Base-by-base conservation (phyloP, 2,888 invertebrate genomes). In the Odontothrips loti region DNA sequence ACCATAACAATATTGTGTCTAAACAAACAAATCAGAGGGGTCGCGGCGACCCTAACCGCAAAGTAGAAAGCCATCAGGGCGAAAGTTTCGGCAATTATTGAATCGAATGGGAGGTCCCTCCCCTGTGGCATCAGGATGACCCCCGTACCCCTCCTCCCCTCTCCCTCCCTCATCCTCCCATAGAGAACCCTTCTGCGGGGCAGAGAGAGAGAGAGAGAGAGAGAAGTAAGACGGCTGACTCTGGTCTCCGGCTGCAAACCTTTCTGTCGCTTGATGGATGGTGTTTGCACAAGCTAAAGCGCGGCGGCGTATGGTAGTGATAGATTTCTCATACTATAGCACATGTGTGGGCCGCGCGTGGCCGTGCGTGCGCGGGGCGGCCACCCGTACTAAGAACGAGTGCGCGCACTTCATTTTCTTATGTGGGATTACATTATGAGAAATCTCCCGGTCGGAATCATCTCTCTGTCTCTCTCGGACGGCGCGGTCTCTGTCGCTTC, bases 21-120 rank as follows among this genome's bases (percentile, higher is more conserved):
- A 75, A 75, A 75, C 68, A 75, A 75, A 75, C 68, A 75, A 75
- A 75, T 75, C 68, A 75, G 23, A 23, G 10, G 68, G 58, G 58
- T 17, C 17, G 58, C 17, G 58, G 20, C 58, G 58, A 20, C 58
- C 58, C 6, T 8, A 17, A 17, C 58, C 58, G 17, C 58, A 17
- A 58, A 15, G 17, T 17, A 17, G 58, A 20, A n/a, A 27, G 68
- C 58, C 58, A 20, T n/a, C 58, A 58, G 17, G 17, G 58, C 58
- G 58, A 20, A n/a, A 27, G 68, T 27, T 75, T 75, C 68, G 68
- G 68, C 68, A 75, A 75, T 75, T 75, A 75, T 75, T 58, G 20
- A 58, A 58, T 20, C 34, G 34, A 43, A 43, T 43, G 58, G 58
- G 58, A 43, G 34, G 34, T 43, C 34, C 34, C 34, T 6, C 20